Evolutionary conservation across 2,113 vertebrate genomes (phyloP), one percentile per base, ranked within the genome.

Genomic region (Ginglymostoma cirratum): DNA sequence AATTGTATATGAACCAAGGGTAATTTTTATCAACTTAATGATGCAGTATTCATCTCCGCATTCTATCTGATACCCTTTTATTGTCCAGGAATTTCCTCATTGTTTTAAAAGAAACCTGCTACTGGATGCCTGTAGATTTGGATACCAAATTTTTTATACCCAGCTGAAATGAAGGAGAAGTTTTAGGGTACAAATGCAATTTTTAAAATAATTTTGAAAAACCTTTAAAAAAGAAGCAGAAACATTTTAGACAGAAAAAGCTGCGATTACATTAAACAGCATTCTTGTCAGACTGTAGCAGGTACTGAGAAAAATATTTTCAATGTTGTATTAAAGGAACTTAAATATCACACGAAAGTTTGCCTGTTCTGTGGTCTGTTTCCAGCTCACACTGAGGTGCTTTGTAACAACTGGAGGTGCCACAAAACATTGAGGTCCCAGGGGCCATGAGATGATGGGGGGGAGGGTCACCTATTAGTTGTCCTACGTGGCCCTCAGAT

Each of bases 251-350:
- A 61, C 89, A 10, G 34, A 93, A 66, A 93, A 66, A 38, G 89
- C 61, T n/a, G 66, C 89, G 66, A 38, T 93, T 93, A 38, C 19
- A 66, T 92, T 21, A 24, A 61, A 90, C 14, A n/a, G 34, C 89
- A 66, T 93, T 93, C 89, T n/a, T n/a, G 2, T 66, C 65, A 6
- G n/a, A 72, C 94, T 72, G 69, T 95, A 72, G 94, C 94, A 52
- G 69, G 27, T 48, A 95, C 69, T 95, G 67, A 69, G 61, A 93
- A 65, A 93, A 66, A 66, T 93, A n/a, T 93, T 95, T 95, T 95
- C 94, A 70, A 72, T 95, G 67, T 95, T 45, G 24, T 72, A 95
- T 72, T 95, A 95, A 95, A 95, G 42, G 94, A 95, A 69, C 42
- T 72, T 95, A 95, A 52, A 72, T 72, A 30, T 95, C 42, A 48